Conservation (phyloP, 2,888 invertebrate genomes). For the Amblyjoppa proteus region DNA sequence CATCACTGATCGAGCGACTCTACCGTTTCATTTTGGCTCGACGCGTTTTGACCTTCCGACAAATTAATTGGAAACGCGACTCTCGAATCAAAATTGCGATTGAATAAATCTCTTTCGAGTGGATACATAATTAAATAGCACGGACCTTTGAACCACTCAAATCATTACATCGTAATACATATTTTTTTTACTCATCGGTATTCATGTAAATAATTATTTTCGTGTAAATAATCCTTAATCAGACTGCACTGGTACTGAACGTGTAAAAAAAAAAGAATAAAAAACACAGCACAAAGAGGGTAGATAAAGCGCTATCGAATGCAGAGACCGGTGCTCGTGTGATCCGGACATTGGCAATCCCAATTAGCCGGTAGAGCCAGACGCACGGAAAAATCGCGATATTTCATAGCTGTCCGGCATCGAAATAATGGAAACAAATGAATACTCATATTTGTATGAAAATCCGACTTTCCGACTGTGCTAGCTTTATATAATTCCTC, state of each 20-base stretch:
- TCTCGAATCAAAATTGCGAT: background rate
- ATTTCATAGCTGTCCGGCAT: constrained; percentile 51
- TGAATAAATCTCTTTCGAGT: background rate
- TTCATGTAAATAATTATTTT: background rate
- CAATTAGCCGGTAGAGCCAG: constrained; percentile 44
- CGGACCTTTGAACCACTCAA: too few relatives aligned
- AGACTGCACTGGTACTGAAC: background rate
- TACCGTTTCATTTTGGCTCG: background rate
- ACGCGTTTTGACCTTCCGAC: background rate
- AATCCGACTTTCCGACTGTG: constrained; percentile 61
- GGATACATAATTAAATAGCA: too few relatives aligned
- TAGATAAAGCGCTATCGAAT: constrained; percentile 19
- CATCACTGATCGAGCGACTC: background rate
- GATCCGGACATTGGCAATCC: constrained; percentile 39
- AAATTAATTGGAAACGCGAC: background rate
- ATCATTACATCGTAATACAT: too few relatives aligned
- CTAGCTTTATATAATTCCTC: constrained; percentile 61
- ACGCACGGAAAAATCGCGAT: constrained; percentile 50
- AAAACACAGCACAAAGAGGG: background rate
- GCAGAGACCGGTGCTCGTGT: background rate
- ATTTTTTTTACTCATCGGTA: too few relatives aligned
- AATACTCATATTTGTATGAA: constrained; percentile 69
- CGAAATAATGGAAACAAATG: constrained; percentile 76
- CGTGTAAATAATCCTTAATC: background rate
- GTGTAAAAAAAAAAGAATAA: constrained; percentile 6